Evolutionary conservation across 2,888 invertebrate genomes (phyloP), one percentile per base, ranked within the genome.

Genomic region (Nyleta sp.): DNA sequence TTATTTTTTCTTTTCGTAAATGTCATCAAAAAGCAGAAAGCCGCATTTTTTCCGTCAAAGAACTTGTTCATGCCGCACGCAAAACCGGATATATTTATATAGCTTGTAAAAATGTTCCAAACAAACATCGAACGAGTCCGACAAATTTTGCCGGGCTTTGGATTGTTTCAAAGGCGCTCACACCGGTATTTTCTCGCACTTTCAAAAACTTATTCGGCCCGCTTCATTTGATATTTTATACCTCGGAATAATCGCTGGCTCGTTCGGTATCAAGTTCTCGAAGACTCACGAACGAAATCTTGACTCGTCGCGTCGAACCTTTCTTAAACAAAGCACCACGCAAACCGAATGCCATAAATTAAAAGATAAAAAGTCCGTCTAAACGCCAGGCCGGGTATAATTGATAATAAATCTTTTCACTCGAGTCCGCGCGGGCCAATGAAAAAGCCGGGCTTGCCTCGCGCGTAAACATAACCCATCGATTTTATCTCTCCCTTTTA

Each of bases 61-160:
- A 13, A 48, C 13, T 24, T 48, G 17, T 42, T 24, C 24, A 24
- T 13, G 24, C 24, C n/a, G 48, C 17, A 13, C 6, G 24, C 11
- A 48, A 48, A 48, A 48, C n/a, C 8, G 48, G 48, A 48, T 48
- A 48, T 48, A 48, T 48, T 24, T n/a, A 18, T 48, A 24, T 48
- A 24, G 48, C 24, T 24, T 48, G 22, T 48, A 15, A 24, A 48
- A 24, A 48, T 24, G 48, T 24, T 48, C 13, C 24, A 24, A 7
- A 13, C 48, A 24, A 22, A 22, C 13, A 2, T 48, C 5, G 13
- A 24, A 48, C 13, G 24, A 48, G 10, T 24, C 48, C 5, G 24
- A 24, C 24, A 48, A 24, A 24, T 24, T 24, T 48, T 24, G 22
- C n/a, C 40, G 15, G 40, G 28, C 28, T 28, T 15, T 15, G 5